Base-by-base conservation (phyloP, 2,888 invertebrate genomes). In the Nemotelus pantherinus region DNA sequence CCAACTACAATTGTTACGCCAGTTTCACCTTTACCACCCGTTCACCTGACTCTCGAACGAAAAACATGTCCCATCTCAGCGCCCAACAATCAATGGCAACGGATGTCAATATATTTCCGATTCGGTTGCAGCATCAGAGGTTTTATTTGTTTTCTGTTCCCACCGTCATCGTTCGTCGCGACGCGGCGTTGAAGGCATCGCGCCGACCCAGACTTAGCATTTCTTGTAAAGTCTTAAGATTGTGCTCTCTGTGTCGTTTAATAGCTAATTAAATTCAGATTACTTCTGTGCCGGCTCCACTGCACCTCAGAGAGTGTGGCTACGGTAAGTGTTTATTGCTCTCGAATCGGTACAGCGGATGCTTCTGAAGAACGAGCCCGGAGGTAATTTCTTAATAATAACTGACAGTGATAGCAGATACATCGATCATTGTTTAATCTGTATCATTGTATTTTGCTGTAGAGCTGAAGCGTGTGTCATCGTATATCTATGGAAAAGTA, bases 91-190 rank as follows among this genome's bases (percentile, higher is more conserved):
- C 76, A 77, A 68, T 67, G 67, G 47, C 64, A 77, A 77, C 76
- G 76, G 76, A 77, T 77, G 76, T 77, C 76, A 77, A 77, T 77
- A 77, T 77, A 77, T 77, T 67, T 77, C 76, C 65, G 67, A 77
- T 67, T 53, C 58, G 57, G 47, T 58, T 9, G 10, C 58, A 44
- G 10, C 60, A 50, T 10, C 75, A 50, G 64, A 25, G 25, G 25
- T 25, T 25, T 75, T 75, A 2, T 53, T 41, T 57, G 41, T 77
- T 48, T 55, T 57, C n/a, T 57, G 41, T 58, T 77, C 67, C 50
- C 58, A 44, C 48, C 57, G 57, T 67, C 50, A 39, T 70, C 25
- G 50, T 50, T 68, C 7, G 53, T 6, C 9, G 53, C 58, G 47
- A 2, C 6, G 47, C 47, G 74, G 9, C 53, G 60, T n/a, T 58